Percentiles rank a stretch among this genome's conserved stretches.
phyloP scores from a whole-genome alignment of 2,113 vertebrate species.

The Petaurus breviceps region DNA sequence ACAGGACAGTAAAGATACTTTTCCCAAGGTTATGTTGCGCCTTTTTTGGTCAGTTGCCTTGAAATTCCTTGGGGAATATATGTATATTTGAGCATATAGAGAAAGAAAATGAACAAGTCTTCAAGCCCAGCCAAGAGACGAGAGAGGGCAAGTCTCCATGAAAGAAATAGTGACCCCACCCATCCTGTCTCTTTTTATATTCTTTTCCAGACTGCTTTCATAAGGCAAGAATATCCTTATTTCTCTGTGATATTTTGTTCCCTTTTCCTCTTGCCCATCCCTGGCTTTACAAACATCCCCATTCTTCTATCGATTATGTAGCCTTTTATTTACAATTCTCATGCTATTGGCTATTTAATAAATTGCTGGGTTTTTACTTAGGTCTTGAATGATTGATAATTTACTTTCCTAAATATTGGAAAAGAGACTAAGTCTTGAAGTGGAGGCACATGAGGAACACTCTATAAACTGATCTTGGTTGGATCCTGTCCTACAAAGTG shows the following conservation, averaged over 20 bases:
- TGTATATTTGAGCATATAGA: not conserved
- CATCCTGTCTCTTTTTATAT: not conserved
- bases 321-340: not conserved
- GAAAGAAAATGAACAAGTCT: not conserved
- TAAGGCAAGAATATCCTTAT: not conserved
- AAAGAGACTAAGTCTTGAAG: not conserved
- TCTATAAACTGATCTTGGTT: not conserved
- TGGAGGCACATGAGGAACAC: not conserved
- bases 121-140: not conserved
- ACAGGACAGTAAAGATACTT: not conserved
- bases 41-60: not conserved
- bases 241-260: not conserved
- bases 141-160: not conserved
- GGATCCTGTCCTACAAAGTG: not conserved
- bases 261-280: not conserved
- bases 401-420: not conserved
- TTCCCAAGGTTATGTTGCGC: not conserved
- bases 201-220: constrained; percentile 2
- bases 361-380: not conserved
- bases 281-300: not conserved
- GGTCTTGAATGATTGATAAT: not conserved
- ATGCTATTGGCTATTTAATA: not conserved
- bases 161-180: not conserved
- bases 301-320: not conserved
- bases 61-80: not conserved